These are phyloP conservation scores for Alcis repandata DNA, from an alignment of 2,888 invertebrate genomes.

Conservation along the genomic window DNA sequence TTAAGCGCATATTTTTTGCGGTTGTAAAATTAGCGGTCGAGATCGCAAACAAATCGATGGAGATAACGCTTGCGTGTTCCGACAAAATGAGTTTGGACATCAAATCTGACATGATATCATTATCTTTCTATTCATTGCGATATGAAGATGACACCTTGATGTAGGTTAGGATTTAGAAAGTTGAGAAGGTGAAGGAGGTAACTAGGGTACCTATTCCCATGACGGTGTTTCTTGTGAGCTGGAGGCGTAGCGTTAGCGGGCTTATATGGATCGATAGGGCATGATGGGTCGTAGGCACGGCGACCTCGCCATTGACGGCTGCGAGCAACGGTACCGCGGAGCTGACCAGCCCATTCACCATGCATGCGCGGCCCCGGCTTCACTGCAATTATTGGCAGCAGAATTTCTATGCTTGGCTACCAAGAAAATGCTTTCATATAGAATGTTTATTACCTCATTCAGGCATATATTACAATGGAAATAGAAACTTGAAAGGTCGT, in stretches of 20 bases:
- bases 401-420: neutral
- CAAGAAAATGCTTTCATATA: neutral
- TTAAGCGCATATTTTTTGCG: constrained; percentile 48
- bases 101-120: constrained; percentile 50
- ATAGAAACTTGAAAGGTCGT: neutral
- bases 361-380: constrained; percentile 50
- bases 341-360: constrained; percentile 68
- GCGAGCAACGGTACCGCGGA: constrained; percentile 79
- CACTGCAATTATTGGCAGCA: constrained; percentile 44
- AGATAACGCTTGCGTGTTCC: constrained; percentile 44
- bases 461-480: neutral
- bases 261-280: constrained; percentile 81
- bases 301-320: constrained; percentile 72
- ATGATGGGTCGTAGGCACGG: constrained; percentile 73
- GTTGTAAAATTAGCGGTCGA: constrained; percentile 43
- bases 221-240: constrained; percentile 45
- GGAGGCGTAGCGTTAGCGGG: constrained; percentile 51
- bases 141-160: constrained; percentile 47
- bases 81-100: constrained; percentile 49
- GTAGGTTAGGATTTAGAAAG: constrained; percentile 52
- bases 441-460: neutral
- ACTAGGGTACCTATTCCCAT: constrained; percentile 49
- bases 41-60: constrained; percentile 47
- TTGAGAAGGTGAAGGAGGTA: constrained; percentile 35
- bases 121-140: constrained; percentile 46